Evolutionary conservation across 2,113 vertebrate species (phyloP), one percentile per base, ranked within the genome.

Genomic region (Chamaetylas fuelleborni): DNA sequence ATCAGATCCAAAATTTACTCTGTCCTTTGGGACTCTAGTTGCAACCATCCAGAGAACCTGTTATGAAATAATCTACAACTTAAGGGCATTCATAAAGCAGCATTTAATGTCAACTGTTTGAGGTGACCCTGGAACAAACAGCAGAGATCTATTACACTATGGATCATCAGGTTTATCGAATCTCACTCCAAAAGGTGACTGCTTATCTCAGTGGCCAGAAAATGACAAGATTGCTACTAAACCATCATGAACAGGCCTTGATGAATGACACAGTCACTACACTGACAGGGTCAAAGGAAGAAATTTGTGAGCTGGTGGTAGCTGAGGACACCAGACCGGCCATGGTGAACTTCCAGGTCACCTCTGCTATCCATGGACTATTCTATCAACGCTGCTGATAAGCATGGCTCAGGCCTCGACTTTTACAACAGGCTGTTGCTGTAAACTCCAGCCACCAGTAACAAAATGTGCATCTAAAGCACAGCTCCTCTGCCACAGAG

Each of bases 51-150:
- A 73, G 11, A 42, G 42, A 58, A 60, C 22, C 38, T 62, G 54
- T 56, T 83, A 89, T 36, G 34, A 88, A 94, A 95, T n/a, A 81
- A 73, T 60, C 82, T 78, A 90, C 47, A 81, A 29, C 73, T 78
- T 47, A 43, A 58, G 42, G 33, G 67, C 50, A 64, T 83, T 88
- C 50, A 61, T 58, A 81, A 93, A 84, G 28, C 38, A 36, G 42
- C 14, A 81, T n/a, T 86, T 78, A 67, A 65, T 3, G 38, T 72
- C 71, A 86, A 13, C 42, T 65, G 11, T 48, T 14, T 58, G 47
- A 93, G 54, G 29, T 81, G 58, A 71, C 31, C 51, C 40, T 74
- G 56, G 25, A 84, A 71, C 18, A 77, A 62, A 56, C 38, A 70
- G 13, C 22, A 48, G 23, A 73, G 17, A 69, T 48, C 38, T 29